Percentiles rank a stretch among this genome's conserved stretches.
Evolutionary conservation across 2,888 invertebrate genomes (phyloP).

Genomic region (Melikaiella ostensackeni): DNA sequence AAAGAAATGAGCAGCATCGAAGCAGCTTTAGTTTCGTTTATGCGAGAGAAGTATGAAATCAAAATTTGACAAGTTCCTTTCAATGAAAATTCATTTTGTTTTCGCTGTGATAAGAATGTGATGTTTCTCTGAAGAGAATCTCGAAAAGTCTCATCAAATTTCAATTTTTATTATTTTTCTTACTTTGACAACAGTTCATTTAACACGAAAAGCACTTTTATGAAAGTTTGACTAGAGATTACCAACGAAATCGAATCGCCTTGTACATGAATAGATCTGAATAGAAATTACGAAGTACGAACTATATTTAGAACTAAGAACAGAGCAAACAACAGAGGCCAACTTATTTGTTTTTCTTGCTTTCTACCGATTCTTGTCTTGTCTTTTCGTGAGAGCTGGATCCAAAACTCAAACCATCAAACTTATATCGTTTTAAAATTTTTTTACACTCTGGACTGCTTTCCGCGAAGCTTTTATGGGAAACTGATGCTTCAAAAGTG

Average conservation of each 20-base stretch:
- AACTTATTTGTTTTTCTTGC: constrained; percentile 58
- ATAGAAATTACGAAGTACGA: constrained; percentile 7
- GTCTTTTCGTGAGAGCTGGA: constrained; percentile 23
- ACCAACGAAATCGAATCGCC: constrained; percentile 26
- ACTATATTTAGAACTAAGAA: constrained; percentile 8
- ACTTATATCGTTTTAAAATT: constrained; percentile 63
- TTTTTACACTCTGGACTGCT: constrained; percentile 61
- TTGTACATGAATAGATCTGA: constrained; percentile 13
- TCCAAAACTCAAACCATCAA: constrained; percentile 51
- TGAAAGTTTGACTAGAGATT: constrained; percentile 39
- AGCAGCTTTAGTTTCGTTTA: background rate
- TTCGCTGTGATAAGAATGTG: background rate
- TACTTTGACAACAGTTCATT: constrained; percentile 6
- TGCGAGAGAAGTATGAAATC: background rate
- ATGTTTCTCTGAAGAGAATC: background rate
- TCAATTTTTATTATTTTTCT: background rate
- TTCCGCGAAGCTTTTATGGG: constrained; percentile 58
- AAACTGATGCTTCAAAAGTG: constrained; percentile 53
- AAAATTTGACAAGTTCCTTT: background rate
- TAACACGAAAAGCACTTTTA: constrained; percentile 20
- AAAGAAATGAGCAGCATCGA: background rate
- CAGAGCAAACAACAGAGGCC: background rate
- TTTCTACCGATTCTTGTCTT: constrained; percentile 48
- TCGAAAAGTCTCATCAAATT: constrained; percentile 9
- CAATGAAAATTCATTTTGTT: background rate